Evolutionary conservation across 2,113 vertebrate genomes (phyloP).

Genomic region (Cyphomyrus discorhynchus): DNA sequence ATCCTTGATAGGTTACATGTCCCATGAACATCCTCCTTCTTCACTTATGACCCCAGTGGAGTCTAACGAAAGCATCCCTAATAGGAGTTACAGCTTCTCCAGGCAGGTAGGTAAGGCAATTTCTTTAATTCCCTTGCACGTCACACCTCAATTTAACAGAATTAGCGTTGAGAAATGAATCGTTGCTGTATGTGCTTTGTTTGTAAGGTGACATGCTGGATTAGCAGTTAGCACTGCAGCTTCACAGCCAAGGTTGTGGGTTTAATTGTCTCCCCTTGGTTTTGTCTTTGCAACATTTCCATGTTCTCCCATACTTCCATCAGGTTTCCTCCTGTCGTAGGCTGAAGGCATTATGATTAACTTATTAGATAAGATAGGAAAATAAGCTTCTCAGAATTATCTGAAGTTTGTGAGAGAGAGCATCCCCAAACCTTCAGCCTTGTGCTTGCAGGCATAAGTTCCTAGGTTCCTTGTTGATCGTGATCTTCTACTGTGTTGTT

Average conservation of each 20-base stretch:
- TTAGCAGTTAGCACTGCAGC: not conserved
- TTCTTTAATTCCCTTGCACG: not conserved
- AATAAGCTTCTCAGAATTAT: not conserved
- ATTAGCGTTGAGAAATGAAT: not conserved
- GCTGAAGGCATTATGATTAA: not conserved
- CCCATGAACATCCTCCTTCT: not conserved
- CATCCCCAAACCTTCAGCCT: not conserved
- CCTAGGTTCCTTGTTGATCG: not conserved
- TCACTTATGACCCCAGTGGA: not conserved
- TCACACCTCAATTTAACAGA: not conserved
- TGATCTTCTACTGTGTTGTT: not conserved
- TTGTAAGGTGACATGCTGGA: not conserved
- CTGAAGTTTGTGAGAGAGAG: not conserved
- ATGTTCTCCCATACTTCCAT: not conserved
- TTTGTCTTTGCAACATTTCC: not conserved
- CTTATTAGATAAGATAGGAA: not conserved
- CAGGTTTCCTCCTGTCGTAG: not conserved
- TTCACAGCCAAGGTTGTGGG: not conserved
- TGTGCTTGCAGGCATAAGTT: not conserved
- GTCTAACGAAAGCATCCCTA: not conserved
- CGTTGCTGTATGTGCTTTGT: not conserved
- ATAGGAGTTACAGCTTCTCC: not conserved
- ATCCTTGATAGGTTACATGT: not conserved
- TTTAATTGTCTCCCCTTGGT: not conserved
- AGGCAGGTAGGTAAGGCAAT: not conserved